Percentiles rank a stretch among this genome's conserved stretches.
Conservation (phyloP, 1,140 invertebrate genomes). For the Hormaphis cornu region DNA sequence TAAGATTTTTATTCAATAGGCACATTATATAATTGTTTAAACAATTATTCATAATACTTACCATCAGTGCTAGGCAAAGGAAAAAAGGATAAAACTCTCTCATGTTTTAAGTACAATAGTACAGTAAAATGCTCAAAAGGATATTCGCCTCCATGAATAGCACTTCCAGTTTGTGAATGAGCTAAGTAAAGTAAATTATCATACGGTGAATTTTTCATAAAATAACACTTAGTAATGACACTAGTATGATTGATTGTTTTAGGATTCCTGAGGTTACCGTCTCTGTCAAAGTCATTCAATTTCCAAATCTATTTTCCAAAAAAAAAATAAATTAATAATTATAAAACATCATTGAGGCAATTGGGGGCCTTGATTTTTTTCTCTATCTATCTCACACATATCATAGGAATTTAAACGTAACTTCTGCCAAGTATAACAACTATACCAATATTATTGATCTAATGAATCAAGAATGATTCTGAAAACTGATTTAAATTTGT, state of each 20-base stretch:
- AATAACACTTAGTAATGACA: not conserved
- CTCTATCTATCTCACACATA: too few relatives aligned
- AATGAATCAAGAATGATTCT: too few relatives aligned
- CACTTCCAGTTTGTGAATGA: not conserved
- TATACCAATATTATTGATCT: too few relatives aligned
- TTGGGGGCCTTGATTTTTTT: too few relatives aligned
- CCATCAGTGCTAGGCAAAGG: not conserved
- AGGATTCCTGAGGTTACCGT: not conserved
- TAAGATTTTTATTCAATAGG: not conserved
- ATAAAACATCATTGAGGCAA: too few relatives aligned
- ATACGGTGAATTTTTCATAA: not conserved
- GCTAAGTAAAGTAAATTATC: not conserved
- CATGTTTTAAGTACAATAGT: slow-evolving; percentile 4
- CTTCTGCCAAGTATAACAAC: too few relatives aligned
- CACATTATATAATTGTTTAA: not conserved
- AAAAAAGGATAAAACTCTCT: slow-evolving; percentile 10
- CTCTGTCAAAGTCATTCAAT: too few relatives aligned
- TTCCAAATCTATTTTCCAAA: slow-evolving; percentile 23
- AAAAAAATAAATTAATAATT: not conserved
- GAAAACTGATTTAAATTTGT: too few relatives aligned
- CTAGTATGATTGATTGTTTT: not conserved
- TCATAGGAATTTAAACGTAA: too few relatives aligned
- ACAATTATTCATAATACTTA: not conserved
- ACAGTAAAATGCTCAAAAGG: not conserved
- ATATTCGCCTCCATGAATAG: not conserved